Conservation (phyloP, 2,797 vertebrate genomes). For the Naso thynnoides region DNA sequence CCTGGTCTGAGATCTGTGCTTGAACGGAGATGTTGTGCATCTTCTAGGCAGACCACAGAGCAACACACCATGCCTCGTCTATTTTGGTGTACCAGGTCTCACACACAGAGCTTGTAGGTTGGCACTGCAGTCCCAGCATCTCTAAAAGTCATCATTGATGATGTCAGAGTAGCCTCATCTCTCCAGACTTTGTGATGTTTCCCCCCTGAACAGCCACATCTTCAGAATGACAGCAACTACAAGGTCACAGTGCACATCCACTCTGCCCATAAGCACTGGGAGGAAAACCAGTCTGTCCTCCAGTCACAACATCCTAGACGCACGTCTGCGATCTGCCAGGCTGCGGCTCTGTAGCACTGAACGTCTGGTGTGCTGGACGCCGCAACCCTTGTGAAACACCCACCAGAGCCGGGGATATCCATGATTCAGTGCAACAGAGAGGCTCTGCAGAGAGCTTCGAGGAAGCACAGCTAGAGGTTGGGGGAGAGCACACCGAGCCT, state of each 20-base stretch:
- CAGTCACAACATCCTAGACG: slow-evolving; percentile 30
- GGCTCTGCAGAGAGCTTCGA: slow-evolving; percentile 59
- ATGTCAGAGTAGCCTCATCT: slow-evolving; percentile 6
- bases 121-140: slow-evolving; percentile 15
- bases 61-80: slow-evolving; percentile 37
- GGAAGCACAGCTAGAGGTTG: slow-evolving; percentile 30
- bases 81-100: slow-evolving; percentile 42
- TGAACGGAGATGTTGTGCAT: slow-evolving; percentile 56
- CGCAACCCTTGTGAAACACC: slow-evolving; percentile 67
- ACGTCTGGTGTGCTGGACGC: slow-evolving; percentile 48
- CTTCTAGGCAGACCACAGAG: slow-evolving; percentile 41
- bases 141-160: neutral
- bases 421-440: slow-evolving; percentile 50
- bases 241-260: slow-evolving; percentile 11
- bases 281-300: slow-evolving; percentile 16
- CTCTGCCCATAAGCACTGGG: slow-evolving; percentile 1
- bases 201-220: slow-evolving; percentile 1
- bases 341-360: slow-evolving; percentile 32
- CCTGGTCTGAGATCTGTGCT: slow-evolving; percentile 53
- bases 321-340: slow-evolving; percentile 24
- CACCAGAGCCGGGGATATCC: slow-evolving; percentile 53
- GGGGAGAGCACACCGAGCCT: slow-evolving; percentile 25
- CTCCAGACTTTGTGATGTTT: slow-evolving; percentile 26
- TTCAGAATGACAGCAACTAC: slow-evolving; percentile 1
- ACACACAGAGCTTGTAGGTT: slow-evolving; percentile 3